Base-by-base conservation (phyloP, 2,797 vertebrate genomes). In the Gambelia wislizenii region DNA sequence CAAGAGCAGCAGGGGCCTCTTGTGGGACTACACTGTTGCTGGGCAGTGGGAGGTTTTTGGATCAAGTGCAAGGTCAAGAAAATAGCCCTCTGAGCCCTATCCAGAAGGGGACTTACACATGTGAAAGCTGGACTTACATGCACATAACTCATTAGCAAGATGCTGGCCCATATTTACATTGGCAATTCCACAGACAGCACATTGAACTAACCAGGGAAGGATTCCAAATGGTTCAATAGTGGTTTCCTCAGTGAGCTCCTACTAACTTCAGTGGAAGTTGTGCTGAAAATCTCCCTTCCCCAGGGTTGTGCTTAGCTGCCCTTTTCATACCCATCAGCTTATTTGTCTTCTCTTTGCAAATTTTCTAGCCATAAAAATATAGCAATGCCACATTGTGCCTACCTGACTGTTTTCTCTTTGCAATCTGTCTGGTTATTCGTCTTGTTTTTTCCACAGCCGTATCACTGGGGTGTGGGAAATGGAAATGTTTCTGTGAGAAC, bases 371-470 rank as follows among this genome's bases (percentile, higher is more conserved):
- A 2, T 1, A 0, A 2, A 16, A 93, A 64, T 9, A 8, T 0
- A 83, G 67, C 47, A 67, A 76, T 1, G 69, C 12, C 6, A 36
- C 47, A 39, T 0, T 67, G 61, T 56, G 89, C 94, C 84, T 96
- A 98, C 97, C 96, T 87, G 94, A 91, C 22, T 85, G 83, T 6
- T 93, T 92, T 87, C 72, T 95, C 87, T 91, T 96, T 85, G 91
- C 93, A 87, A 92, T n/a, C 6, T 83, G 80, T 75, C 95, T 91
- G 72, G 74, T 87, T 75, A 93, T 2, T 0, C 77, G 93, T 0
- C 91, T 84, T 0, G 83, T 95, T 92, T 93, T 97, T 89, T 96
- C 94, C 88, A 96, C 83, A 30, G 20, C 64, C 82, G 2, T 87
- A 20, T 79, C 92, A 7, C 83, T 93, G 0, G 88, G 92, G 4